Evolutionary conservation across 2,888 invertebrate species (phyloP), one percentile per base, ranked within the genome.

Genomic region (Cephus pulcher): DNA sequence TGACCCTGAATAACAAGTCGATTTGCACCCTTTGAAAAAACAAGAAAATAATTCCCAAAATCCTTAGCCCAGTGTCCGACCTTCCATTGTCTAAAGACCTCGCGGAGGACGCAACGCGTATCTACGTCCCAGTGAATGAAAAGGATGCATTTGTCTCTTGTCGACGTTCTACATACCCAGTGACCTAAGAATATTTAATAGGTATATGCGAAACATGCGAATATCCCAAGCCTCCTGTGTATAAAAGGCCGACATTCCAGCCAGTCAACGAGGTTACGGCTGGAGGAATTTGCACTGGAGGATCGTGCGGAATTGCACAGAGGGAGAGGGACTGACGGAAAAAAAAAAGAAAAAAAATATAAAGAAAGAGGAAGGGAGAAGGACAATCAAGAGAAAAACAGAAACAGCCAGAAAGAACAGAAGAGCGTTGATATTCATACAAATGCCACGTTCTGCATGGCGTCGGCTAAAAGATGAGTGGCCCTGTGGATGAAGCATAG

Each of bases 371-470:
- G 34, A 34, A 73, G 74, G 73, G 74, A 32, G 69, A 75, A 56
- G 56, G 56, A 23, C 56, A 74, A 73, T 68, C 71, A 32, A 69
- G 78, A 56, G 74, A 34, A 73, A 34, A 15, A 69, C 78, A 69
- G 82, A 74, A 76, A 75, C 78, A 76, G 79, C 73, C 75, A 23
- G 77, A 75, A 71, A 73, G 79, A 78, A 74, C 34, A 69, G 75
- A 79, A 79, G 78, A 77, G 79, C 79, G 75, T 78, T 68, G 76
- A 71, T 78, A 75, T 79, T 76, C 56, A 34, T 78, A 40, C 37
- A 69, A 40, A 76, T 34, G 56, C 75, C 56, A 6, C 23, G 56
- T 23, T 56, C 23, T 56, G 9, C 23, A 56, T 56, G 56, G 56
- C 23, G 56, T 56, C 23, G 56, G 56, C 56, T 56, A 56, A 56